phyloP scores from a whole-genome alignment of 1,140 invertebrate genomes.

The Laupala kohalensis region DNA sequence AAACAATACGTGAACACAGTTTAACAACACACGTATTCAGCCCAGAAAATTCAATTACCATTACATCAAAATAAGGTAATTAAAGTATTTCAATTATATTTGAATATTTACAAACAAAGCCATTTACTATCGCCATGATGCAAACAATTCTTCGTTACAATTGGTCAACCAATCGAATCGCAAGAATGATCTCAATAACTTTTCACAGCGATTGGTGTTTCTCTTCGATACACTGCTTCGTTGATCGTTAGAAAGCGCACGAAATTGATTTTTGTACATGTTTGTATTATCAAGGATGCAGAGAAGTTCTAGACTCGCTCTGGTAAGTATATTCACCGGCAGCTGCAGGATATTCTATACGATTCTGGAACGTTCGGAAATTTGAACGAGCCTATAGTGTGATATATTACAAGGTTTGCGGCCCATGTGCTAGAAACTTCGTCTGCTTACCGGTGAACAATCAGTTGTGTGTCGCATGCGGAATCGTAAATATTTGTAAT shows the following conservation, averaged over 20 bases:
- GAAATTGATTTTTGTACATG: not conserved
- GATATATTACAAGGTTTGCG: not conserved
- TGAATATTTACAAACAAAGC: not conserved
- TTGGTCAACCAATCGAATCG: not conserved
- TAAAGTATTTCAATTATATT: not conserved
- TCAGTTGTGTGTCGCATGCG: not conserved
- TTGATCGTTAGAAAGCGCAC: not conserved
- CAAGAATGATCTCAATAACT: not conserved
- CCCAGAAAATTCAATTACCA: not conserved
- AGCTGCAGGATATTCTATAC: not conserved
- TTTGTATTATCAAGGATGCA: not conserved
- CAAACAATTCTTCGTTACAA: not conserved
- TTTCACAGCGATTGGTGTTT: not conserved
- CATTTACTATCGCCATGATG: not conserved
- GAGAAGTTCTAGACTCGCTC: not conserved
- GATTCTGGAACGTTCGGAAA: not conserved
- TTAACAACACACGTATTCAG: not conserved
- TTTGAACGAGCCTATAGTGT: not conserved
- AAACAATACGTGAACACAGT: not conserved
- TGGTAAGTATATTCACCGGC: not conserved
- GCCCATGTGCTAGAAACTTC: conserved; percentile 11
- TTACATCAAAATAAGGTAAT: not conserved
- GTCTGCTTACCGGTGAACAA: conserved; percentile 1
- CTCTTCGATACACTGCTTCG: not conserved
- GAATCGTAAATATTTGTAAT: not conserved